Evolutionary conservation across 2,888 invertebrate genomes (phyloP), one percentile per base, ranked within the genome.

Genomic region (Dinocampus coccinellae): DNA sequence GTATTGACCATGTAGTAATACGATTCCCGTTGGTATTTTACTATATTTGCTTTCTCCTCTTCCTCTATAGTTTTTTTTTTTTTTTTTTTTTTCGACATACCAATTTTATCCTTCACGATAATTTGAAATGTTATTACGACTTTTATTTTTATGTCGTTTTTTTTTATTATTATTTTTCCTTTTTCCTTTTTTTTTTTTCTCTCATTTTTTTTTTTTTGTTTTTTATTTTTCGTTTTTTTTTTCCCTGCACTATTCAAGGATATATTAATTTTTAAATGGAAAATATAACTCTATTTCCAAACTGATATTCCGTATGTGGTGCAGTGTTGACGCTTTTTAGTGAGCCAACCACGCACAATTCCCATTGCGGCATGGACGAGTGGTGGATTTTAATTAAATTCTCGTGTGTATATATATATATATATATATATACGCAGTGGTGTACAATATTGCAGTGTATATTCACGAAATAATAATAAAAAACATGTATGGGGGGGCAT

Each of bases 331-430:
- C 16, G 47, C 16, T 16, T 47, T 47, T 47, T 47, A 47, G 16
- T 16, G 47, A 4, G 16, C 16, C 16, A 7, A 2, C n/a, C 7
- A 47, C 47, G 47, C 64, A 64, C 52, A 64, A 64, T 53, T 64
- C 53, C 52, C 33, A 52, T 20, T 22, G 47, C 64, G 13, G 55
- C 33, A 53, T 52, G 64, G 53, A 33, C 52, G 64, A 64, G 53
- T 64, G 47, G 47, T 47, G 24, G 64, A 64, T 64, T 64, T 64
- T 64, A 64, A 64, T 64, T 64, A 64, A 64, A 64, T 64, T 64
- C 53, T 64, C 53, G 16, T 42, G 13, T 42, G n/a, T 4, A 42
- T 47, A 16, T 47, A 20, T 39, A 39, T n/a, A 16, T 47, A 16
- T 47, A 6, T 7, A 47, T 29, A 29, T 29, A 29, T 3, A 29